phyloP scores from a whole-genome alignment of 2,888 invertebrate species.

The Venusia cambrica region DNA sequence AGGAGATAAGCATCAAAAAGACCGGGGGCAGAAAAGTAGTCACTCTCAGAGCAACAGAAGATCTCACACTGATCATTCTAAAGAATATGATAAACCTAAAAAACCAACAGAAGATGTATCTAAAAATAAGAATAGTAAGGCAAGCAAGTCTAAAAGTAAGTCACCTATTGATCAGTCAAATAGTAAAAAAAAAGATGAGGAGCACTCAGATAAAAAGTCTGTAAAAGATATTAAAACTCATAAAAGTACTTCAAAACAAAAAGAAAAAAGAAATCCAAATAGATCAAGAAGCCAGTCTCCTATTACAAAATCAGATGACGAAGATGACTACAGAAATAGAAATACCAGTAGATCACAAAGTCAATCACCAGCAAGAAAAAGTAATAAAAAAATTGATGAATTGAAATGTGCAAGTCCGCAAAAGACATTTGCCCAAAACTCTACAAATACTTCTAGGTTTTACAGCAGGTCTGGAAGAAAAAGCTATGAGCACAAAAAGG shows the following conservation, averaged over 20 bases:
- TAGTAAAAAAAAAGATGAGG: neutral
- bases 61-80: slow-evolving; percentile 1
- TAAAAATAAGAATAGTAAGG: slow-evolving; percentile 15
- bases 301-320: neutral
- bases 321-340: no score
- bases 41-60: slow-evolving; percentile 9
- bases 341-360: neutral
- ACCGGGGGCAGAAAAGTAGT: slow-evolving; percentile 8
- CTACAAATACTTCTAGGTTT: neutral
- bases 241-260: neutral
- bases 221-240: neutral
- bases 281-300: neutral
- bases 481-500: no score
- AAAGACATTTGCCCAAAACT: neutral
- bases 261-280: neutral
- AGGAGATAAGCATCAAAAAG: slow-evolving; percentile 1
- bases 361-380: neutral
- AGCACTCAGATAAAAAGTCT: neutral
- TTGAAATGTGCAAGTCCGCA: neutral
- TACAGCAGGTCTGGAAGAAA: neutral
- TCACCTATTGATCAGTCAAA: slow-evolving; percentile 3
- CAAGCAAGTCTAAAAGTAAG: slow-evolving; percentile 6
- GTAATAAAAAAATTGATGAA: neutral
- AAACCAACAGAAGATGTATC: slow-evolving; percentile 11
- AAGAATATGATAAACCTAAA: slow-evolving; percentile 3